phyloP scores from a whole-genome alignment of 2,888 invertebrate genomes.

The Raillietiella orientalis region DNA sequence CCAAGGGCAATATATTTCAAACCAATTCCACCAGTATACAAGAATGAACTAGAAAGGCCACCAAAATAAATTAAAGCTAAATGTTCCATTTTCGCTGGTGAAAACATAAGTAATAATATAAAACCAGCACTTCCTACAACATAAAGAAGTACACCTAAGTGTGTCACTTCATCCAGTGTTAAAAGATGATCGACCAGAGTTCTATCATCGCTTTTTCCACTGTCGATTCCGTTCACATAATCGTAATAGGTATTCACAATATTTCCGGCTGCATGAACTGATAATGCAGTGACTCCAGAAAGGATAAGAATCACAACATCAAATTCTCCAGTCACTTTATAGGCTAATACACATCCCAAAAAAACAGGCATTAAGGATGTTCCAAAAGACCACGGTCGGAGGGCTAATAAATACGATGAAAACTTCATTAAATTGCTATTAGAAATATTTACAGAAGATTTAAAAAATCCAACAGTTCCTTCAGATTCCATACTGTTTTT shows the following conservation, averaged over 20 bases:
- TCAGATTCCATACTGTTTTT: no score
- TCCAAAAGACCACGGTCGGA: slow-evolving; percentile 77
- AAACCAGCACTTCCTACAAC: slow-evolving; percentile 55
- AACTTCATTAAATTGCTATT: slow-evolving; percentile 47
- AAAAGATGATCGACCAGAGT: slow-evolving; percentile 77
- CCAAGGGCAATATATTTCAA: slow-evolving; percentile 82
- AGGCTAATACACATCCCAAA: slow-evolving; percentile 58
- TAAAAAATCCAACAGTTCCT: no score
- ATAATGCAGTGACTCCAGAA: slow-evolving; percentile 52
- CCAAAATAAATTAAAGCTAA: slow-evolving; percentile 79
- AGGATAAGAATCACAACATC: slow-evolving; percentile 42
- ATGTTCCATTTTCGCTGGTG: slow-evolving; percentile 78
- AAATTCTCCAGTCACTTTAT: slow-evolving; percentile 33
- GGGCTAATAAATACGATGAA: slow-evolving; percentile 52
- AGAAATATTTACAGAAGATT: no score
- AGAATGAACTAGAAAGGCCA: slow-evolving; percentile 68
- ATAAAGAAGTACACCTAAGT: slow-evolving; percentile 59
- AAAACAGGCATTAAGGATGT: slow-evolving; percentile 68
- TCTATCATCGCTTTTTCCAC: slow-evolving; percentile 57
- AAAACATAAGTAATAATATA: slow-evolving; percentile 34
- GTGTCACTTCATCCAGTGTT: slow-evolving; percentile 46
- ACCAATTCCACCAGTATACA: slow-evolving; percentile 88
- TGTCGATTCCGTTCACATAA: slow-evolving; percentile 70
- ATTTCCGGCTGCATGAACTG: slow-evolving; percentile 84
- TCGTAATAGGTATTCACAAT: slow-evolving; percentile 89